Evolutionary conservation across 2,797 vertebrate species (phyloP).

Genomic region (Heliangelus exortis): DNA sequence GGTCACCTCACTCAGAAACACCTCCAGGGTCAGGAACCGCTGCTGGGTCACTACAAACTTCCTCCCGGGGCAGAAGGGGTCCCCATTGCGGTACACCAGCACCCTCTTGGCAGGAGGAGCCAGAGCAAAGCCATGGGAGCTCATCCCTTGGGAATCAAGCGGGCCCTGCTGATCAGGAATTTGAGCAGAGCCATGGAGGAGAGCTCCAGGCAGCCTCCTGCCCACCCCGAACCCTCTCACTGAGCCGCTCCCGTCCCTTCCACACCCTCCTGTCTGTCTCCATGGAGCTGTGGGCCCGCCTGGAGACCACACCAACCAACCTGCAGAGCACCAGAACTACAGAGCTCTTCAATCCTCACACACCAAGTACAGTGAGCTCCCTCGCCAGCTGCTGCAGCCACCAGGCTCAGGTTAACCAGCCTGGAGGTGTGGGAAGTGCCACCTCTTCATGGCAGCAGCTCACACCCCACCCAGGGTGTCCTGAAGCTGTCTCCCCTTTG

Average conservation of each 20-base stretch:
- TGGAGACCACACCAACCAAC: neutral
- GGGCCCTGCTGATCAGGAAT: neutral
- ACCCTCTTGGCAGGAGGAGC: conserved; percentile 85
- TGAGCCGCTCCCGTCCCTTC: neutral
- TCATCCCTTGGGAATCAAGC: neutral
- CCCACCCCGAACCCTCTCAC: neutral
- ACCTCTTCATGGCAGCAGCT: neutral
- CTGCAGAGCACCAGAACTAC: neutral
- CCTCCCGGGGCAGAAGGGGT: conserved; percentile 86
- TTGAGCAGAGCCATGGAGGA: neutral
- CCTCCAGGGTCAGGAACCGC: conserved; percentile 86
- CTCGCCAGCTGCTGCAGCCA: no score
- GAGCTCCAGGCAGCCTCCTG: neutral
- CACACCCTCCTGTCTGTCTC: conserved; percentile 32
- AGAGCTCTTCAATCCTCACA: neutral
- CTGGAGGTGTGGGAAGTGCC: no score
- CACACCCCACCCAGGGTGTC: neutral
- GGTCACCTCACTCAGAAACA: conserved; percentile 89
- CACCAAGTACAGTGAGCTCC: accelerated
- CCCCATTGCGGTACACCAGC: conserved; percentile 90
- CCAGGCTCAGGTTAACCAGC: neutral
- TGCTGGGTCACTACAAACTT: conserved; percentile 87
- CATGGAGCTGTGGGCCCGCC: neutral
- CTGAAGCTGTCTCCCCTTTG: neutral
- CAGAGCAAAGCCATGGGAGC: conserved; percentile 6